Evolutionary conservation across 2,113 vertebrate species (phyloP), one percentile per base, ranked within the genome.

Genomic region (Boleophthalmus pectinirostris): DNA sequence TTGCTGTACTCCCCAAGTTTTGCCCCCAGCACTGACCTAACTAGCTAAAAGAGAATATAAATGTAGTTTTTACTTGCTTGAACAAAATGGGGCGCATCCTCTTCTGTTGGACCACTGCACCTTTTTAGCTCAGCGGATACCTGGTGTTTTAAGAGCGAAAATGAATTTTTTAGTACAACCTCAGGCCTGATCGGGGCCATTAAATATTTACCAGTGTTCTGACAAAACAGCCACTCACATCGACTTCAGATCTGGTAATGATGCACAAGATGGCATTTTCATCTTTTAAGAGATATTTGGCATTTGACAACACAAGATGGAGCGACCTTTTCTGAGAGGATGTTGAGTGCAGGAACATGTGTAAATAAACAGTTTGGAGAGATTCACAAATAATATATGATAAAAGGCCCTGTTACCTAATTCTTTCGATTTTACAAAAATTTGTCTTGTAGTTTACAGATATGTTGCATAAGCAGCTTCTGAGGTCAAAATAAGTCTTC

Each of bases 331-430:
- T 21, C 53, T 58, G 69, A 80, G 78, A 83, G 51, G 81, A 84
- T 85, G 47, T 43, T 20, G 58, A 78, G 65, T 10, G 23, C 20
- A 49, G 68, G 69, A 29, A 66, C 80, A 75, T 10, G 51, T 70
- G 75, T 82, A 73, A 85, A 85, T 80, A 70, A 63, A 74, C 46
- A 82, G 75, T 66, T 78, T 0, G 20, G 45, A 49, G 72, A 14
- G 21, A 71, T 67, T 78, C 65, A 47, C 57, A 82, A 73, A n/a
- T n/a, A n/a, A n/a, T n/a, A 78, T 73, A 68, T 57, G 5, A 54
- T 49, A 61, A 80, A 46, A 43, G 38, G 9, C 38, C 38, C 0
- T 10, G 38, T 29, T 43, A 43, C 38, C 7, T 10, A 8, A 43
- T 43, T 43, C 10, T 43, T 43, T 11, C 38, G 9, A 43, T 43